A percentile compares a stretch with the other conserved stretches of the same genome.
phyloP scores from a whole-genome alignment of 1,140 invertebrate species.

The Ladona fulva region DNA sequence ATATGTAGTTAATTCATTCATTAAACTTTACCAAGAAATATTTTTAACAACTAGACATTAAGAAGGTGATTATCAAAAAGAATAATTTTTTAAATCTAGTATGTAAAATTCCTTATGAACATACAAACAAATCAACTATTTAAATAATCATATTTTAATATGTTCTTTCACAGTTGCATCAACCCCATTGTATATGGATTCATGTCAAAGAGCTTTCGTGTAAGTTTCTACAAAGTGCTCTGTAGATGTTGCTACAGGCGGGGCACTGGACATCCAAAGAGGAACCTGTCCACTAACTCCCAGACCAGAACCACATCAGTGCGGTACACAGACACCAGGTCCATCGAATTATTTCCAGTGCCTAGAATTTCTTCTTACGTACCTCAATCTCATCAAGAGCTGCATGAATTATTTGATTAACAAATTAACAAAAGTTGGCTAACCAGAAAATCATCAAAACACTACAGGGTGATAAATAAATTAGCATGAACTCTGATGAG shows the following conservation, averaged over 20 bases:
- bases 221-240: slow-evolving; percentile 46
- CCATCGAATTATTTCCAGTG: not conserved
- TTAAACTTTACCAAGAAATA: no score
- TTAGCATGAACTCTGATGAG: slow-evolving; percentile 18
- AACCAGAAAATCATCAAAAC: slow-evolving; percentile 24
- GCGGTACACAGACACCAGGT: slow-evolving; percentile 22
- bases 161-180: slow-evolving; percentile 48
- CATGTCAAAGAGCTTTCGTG: slow-evolving; percentile 69
- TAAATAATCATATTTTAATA: slow-evolving; percentile 9
- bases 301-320: slow-evolving; percentile 34
- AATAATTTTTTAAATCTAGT: no score
- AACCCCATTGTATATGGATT: slow-evolving; percentile 73
- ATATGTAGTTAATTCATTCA: not conserved
- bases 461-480: not conserved
- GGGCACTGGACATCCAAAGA: slow-evolving; percentile 11
- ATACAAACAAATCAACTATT: no score
- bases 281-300: slow-evolving; percentile 27
- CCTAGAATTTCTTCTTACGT: not conserved
- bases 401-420: not conserved
- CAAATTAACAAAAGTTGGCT: not conserved
- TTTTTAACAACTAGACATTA: no score
- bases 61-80: no score
- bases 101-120: no score
- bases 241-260: slow-evolving; percentile 30
- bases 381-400: not conserved